phyloP scores from a whole-genome alignment of 2,888 invertebrate species.

The Pristionchus maxplancki region DNA sequence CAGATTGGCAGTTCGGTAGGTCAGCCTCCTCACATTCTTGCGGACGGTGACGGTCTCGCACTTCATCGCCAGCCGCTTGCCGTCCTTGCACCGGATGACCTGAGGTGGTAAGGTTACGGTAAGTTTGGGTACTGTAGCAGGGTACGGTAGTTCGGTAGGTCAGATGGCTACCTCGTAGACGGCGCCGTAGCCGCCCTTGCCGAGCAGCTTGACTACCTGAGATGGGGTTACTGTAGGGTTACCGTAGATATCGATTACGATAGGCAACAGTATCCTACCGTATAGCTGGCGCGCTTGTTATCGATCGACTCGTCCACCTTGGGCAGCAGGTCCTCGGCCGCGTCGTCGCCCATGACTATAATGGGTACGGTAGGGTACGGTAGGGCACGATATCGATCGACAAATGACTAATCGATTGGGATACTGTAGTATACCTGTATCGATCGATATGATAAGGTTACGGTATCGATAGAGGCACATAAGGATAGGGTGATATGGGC shows the following conservation, averaged over 20 bases:
- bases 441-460: too few relatives aligned
- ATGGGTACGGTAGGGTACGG: too few relatives aligned
- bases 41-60: conserved; percentile 62
- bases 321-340: conserved; percentile 53
- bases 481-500: too few relatives aligned
- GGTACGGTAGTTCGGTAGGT: too few relatives aligned
- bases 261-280: conserved; percentile 51
- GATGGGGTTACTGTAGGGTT: conserved; percentile 8
- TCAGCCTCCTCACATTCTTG: conserved; percentile 57
- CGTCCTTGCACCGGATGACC: conserved; percentile 56
- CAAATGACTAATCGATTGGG: too few relatives aligned
- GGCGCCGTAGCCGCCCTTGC: conserved; percentile 71
- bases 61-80: conserved; percentile 65
- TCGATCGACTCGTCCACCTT: conserved; percentile 59
- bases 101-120: too few relatives aligned
- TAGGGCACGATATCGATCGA: too few relatives aligned
- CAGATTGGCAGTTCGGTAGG: not conserved
- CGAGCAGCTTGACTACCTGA: conserved; percentile 61
- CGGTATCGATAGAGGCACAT: too few relatives aligned
- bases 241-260: not conserved
- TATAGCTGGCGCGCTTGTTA: conserved; percentile 60
- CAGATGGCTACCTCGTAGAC: conserved; percentile 64
- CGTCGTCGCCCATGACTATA: not conserved
- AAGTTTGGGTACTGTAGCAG: too few relatives aligned
- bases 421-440: too few relatives aligned